Percentiles rank a stretch among this genome's conserved stretches.
Conservation (phyloP, 2,888 invertebrate species). For the Octodonta nipae region DNA sequence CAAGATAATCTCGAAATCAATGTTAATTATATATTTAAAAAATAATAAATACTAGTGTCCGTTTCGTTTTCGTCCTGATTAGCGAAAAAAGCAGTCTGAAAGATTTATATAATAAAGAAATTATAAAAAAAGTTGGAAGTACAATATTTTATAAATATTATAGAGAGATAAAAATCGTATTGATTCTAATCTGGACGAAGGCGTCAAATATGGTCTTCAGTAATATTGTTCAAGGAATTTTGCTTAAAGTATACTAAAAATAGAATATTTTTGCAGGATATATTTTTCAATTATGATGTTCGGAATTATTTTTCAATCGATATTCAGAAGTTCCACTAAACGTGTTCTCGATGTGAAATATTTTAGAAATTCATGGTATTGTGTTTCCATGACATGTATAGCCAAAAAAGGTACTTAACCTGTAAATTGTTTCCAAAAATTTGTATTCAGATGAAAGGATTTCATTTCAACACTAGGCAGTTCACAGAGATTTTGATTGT, state of each 20-base stretch:
- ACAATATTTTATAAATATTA: constrained; percentile 3
- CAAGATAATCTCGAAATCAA: constrained; percentile 38
- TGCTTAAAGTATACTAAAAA: constrained; percentile 30
- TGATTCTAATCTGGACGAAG: constrained; percentile 23
- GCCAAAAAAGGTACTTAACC: too few species aligned
- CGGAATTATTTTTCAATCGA: constrained; percentile 26
- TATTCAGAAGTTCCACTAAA: constrained; percentile 37
- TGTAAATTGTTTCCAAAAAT: too few species aligned
- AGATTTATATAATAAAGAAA: neutral
- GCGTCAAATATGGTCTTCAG: constrained; percentile 26
- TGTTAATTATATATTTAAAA: constrained; percentile 17
- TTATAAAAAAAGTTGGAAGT: constrained; percentile 4
- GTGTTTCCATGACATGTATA: constrained; percentile 20
- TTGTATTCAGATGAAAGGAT: too few species aligned
- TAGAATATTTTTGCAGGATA: constrained; percentile 31
- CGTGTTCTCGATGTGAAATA: constrained; percentile 39
- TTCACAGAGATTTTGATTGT: too few species aligned
- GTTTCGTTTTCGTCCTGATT: constrained; percentile 22
- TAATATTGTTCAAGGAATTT: constrained; percentile 22
- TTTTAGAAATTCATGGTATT: constrained; percentile 28
- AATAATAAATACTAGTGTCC: constrained; percentile 12
- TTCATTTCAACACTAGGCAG: too few species aligned
- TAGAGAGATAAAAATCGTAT: neutral
- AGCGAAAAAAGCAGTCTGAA: constrained; percentile 9
- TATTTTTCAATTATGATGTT: constrained; percentile 25